Evolutionary conservation across 2,797 vertebrate species (phyloP), one percentile per base, ranked within the genome.

Genomic region (Diceros bicornis): DNA sequence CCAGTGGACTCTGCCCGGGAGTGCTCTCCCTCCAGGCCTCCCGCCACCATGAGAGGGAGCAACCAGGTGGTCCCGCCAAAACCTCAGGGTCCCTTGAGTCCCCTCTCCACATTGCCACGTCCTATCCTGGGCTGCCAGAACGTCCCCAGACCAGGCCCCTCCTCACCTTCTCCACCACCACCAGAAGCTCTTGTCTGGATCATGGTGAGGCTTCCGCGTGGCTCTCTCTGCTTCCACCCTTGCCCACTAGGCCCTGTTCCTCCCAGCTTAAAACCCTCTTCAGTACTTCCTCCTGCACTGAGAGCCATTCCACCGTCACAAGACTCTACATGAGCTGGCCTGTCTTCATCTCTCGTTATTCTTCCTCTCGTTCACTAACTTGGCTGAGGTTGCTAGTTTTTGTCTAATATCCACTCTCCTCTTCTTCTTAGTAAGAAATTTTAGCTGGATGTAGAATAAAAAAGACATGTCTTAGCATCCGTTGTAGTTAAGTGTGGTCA

Each of bases 191-290:
- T 25, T 1, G 18, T 18, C 29, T 6, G 8, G 47, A 17, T 32
- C 59, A 1, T 6, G 2, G 9, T 0, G 2, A 14, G n/a, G 57
- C 17, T 1, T 37, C 66, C 0, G 0, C 44, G 1, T 1, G 3
- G 37, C 16, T 32, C 41, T 72, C 16, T 32, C 23, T 3, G 68
- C 66, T 27, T 21, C 78, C 61, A 7, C 57, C 5, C 78, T 6
- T 7, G 2, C 32, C 32, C 77, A 9, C 18, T 4, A 16, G 5
- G n/a, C 7, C 69, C 68, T 52, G 32, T 62, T 29, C 25, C 27
- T 29, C 84, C 75, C 50, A 21, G 59, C 87, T 82, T 21, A 32
- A 18, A 50, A 11, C n/a, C 68, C 29, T 78, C 6, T 2, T 3
- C 18, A 0, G 1, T 11, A 14, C 9, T 0, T 44, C 4, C 50